Percentiles rank a stretch among this genome's conserved stretches.
Evolutionary conservation across 2,888 invertebrate species (phyloP).

Genomic region (Syrista parreyssii): DNA sequence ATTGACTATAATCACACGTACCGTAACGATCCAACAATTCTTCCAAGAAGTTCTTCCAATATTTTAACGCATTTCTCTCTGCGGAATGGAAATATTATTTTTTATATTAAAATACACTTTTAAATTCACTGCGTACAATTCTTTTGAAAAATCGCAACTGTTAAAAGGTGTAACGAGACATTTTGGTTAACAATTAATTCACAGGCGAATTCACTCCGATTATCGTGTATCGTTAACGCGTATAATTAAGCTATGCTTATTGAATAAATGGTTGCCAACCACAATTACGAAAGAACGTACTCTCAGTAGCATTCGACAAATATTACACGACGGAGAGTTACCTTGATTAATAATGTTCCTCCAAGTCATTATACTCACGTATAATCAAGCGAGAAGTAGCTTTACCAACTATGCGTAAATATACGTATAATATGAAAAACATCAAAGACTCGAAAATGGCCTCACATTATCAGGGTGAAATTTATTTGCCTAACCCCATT

Average conservation of each 20-base stretch:
- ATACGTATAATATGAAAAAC: background rate
- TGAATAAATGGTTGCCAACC: background rate
- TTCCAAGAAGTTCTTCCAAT: slow-evolving; percentile 21
- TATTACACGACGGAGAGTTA: background rate
- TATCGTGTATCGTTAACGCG: background rate
- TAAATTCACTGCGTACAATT: background rate
- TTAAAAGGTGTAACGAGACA: background rate
- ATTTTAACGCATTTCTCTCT: slow-evolving; percentile 8
- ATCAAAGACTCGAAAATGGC: background rate
- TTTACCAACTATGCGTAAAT: background rate
- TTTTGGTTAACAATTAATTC: background rate
- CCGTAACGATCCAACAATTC: slow-evolving; percentile 9
- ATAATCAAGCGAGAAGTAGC: background rate
- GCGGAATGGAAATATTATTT: slow-evolving; percentile 15
- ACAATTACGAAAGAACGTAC: background rate
- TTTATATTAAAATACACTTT: slow-evolving; percentile 4
- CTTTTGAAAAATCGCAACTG: background rate
- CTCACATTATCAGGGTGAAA: background rate
- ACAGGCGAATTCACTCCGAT: background rate
- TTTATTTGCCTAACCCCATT: background rate
- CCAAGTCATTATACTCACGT: background rate
- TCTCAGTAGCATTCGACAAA: background rate
- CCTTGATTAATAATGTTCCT: background rate
- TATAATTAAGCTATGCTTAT: background rate
- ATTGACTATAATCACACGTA: background rate